These are phyloP conservation scores for Cynoglossus semilaevis DNA, from an alignment of 2,113 vertebrate genomes.

Conservation along the genomic window DNA sequence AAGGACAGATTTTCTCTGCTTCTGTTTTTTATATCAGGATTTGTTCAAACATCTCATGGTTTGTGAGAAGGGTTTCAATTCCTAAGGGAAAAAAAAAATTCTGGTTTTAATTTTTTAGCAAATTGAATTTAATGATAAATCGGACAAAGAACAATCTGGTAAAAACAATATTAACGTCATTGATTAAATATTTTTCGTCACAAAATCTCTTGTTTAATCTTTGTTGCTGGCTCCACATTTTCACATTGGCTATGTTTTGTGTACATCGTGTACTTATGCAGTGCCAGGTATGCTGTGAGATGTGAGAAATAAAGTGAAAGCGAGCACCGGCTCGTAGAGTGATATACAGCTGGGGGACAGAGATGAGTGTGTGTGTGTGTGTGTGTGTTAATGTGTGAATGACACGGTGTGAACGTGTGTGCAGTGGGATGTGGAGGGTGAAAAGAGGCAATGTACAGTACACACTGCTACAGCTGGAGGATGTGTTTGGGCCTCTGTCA, in stretches of 20 bases:
- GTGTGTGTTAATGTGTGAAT: not conserved
- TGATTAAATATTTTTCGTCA: too few species aligned
- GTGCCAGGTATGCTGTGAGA: not conserved
- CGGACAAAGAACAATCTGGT: too few species aligned
- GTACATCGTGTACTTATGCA: not conserved
- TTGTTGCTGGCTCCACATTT: too few species aligned
- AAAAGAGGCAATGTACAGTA: not conserved
- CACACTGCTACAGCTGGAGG: not conserved
- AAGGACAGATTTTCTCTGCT: constrained; percentile 14
- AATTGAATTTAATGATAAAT: too few species aligned
- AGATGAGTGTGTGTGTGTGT: not conserved
- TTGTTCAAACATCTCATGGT: not conserved
- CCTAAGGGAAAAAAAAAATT: too few species aligned
- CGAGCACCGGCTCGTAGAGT: too few species aligned
- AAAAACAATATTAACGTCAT: too few species aligned
- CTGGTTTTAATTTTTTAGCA: too few species aligned
- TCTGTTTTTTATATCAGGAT: constrained; percentile 33
- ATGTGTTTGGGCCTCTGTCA: not conserved
- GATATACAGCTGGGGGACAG: not conserved
- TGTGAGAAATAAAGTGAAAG: not conserved
- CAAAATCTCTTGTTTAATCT: too few species aligned
- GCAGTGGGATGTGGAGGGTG: not conserved
- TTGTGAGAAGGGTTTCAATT: not conserved
- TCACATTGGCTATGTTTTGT: not conserved
- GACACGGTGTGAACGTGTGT: constrained; percentile 1